Conservation (phyloP, 2,113 vertebrate species). For the Heptranchias perlo region DNA sequence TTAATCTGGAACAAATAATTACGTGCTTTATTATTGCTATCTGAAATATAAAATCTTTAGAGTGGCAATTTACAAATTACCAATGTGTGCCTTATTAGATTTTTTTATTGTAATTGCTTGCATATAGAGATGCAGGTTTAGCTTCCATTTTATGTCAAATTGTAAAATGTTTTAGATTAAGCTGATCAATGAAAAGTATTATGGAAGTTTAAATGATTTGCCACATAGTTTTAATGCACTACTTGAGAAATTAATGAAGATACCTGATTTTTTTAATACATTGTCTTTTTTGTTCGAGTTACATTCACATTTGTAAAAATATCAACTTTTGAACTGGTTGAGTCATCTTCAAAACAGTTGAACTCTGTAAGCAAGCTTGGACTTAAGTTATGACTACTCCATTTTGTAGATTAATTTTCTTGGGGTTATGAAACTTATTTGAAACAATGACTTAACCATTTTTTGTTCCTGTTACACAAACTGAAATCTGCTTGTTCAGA, state of each 20-base stretch:
- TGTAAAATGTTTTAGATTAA: neutral
- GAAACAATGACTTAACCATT: neutral
- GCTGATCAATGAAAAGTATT: neutral
- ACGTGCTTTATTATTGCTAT: neutral
- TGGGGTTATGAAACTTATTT: conserved; percentile 25
- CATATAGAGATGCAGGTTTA: neutral
- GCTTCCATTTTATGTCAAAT: neutral
- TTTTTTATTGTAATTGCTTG: neutral
- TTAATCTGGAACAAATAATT: neutral
- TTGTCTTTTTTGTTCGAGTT: neutral
- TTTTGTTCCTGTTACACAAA: conserved; percentile 27
- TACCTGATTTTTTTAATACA: neutral
- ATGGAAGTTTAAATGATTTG: neutral
- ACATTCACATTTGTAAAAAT: neutral
- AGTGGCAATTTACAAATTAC: neutral
- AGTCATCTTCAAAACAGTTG: neutral
- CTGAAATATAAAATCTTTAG: neutral
- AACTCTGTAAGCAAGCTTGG: neutral
- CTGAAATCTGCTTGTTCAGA: neutral
- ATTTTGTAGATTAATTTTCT: neutral
- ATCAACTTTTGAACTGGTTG: neutral
- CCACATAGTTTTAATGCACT: neutral
- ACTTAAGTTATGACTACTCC: too few species aligned
- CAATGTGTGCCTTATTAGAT: conserved; percentile 7
- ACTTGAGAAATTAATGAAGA: neutral